Base-by-base conservation (phyloP, 1,140 invertebrate genomes). In the Halictus rubicundus region DNA sequence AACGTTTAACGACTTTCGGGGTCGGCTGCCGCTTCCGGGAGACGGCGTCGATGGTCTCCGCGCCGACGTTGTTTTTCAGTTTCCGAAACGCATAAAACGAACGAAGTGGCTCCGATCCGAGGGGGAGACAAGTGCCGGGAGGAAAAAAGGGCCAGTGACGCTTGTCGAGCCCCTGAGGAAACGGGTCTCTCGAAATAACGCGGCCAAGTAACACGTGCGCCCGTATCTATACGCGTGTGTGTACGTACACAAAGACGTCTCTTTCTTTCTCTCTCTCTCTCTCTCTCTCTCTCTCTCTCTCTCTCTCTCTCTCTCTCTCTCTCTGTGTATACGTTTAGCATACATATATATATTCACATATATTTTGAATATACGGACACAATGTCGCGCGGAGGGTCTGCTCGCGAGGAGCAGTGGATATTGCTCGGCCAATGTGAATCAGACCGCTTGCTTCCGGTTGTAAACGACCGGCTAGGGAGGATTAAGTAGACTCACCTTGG, bases 41-140 rank as follows among this genome's bases (percentile, higher is more conserved):
- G 76, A 39, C 32, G 42, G 57, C 75, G 75, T 70, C 21, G 64
- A 85, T 84, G 81, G 82, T 19, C 12, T 66, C 57, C 49, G 25
- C 42, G 37, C 37, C 39, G 25, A 25, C 63, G 79, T 90, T 89
- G 89, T 90, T 91, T 91, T 90, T 90, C 87, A 85, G 86, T 87
- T 90, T 90, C 89, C 90, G 90, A 88, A 90, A 90, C 83, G 69
- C 88, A 86, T 91, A 88, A 90, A 90, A 78, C 79, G 66, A 63
- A 72, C 60, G 69, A 78, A 78, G 83, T 76, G 61, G 83, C 49
- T 79, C 21, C 68, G 76, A 84, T 80, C 68, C 49, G 65, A 75
- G 69, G 60, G 76, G 76, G 71, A 69, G 76, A 78, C 76, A 78
- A 78, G 76, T 78, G 76, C 49, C 60, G 37, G 12, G 60, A 78